Percentiles rank a stretch among this genome's conserved stretches.
Evolutionary conservation across 2,797 vertebrate species (phyloP).

Genomic region (Phoeniculus purpureus): DNA sequence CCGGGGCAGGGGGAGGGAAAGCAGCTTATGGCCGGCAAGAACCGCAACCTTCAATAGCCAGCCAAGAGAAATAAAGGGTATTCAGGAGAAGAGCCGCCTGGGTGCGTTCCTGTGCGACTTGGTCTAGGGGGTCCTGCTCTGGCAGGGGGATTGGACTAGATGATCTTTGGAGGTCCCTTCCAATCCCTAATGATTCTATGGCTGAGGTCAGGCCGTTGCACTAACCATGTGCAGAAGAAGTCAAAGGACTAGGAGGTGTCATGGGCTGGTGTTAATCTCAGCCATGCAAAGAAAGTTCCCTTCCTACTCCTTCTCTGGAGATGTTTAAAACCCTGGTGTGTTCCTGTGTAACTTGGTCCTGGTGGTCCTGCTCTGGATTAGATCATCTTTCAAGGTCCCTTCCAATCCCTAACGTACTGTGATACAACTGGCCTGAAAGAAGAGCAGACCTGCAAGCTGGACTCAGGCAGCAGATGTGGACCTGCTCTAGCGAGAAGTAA

Average conservation of each 20-base stretch:
- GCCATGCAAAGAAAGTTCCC: not conserved
- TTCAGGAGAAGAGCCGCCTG: not conserved
- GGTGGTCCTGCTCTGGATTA: too few relatives aligned
- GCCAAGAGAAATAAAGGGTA: not conserved
- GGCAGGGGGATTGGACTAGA: too few relatives aligned
- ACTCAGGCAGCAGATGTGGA: not conserved
- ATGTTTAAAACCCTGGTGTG: too few relatives aligned
- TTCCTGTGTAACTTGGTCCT: too few relatives aligned
- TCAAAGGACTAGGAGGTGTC: not conserved
- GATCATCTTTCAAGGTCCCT: too few relatives aligned
- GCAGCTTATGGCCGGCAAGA: not conserved
- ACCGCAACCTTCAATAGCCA: not conserved
- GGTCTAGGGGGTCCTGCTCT: too few relatives aligned
- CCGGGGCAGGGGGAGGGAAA: not conserved
- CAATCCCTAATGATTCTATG: too few relatives aligned
- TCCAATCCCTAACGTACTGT: too few relatives aligned
- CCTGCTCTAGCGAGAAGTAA: too few relatives aligned
- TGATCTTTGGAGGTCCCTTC: too few relatives aligned
- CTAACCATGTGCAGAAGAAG: not conserved
- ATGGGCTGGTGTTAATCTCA: not conserved
- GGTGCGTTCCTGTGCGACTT: too few relatives aligned
- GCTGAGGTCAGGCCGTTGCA: not conserved
- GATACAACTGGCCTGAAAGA: not conserved
- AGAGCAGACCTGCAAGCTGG: not conserved
- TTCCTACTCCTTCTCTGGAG: not conserved